Base-by-base conservation (phyloP, 2,113 vertebrate species). In the Atherinomorus stipes region DNA sequence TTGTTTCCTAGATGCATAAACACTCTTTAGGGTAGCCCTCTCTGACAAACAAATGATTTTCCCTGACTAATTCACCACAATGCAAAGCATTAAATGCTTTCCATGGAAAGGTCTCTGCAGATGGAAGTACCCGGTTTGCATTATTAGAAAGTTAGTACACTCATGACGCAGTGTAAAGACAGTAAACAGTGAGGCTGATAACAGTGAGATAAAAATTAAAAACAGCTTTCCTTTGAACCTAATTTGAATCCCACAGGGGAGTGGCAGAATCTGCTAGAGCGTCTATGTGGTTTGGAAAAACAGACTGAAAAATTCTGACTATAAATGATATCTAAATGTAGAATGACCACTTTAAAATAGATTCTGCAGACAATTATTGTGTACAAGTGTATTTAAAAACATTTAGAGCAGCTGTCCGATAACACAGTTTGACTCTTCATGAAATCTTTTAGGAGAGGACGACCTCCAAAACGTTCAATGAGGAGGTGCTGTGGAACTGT, bases 401-500 rank as follows among this genome's bases (percentile, higher is more conserved):
- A 26, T 25, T 15, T n/a, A 23, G 1, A 28, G 25, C 26, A 34
- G 9, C 26, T 44, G 25, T 16, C 42, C 19, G 1, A 28, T 2
- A 34, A 15, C 28, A 54, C 21, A 44, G 15, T 63, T 51, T 31
- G 53, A 64, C 18, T 0, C 11, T 26, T 4, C 10, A 1, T 83
- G 26, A 42, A 2, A 6, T 78, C 4, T 78, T 62, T 56, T 31
- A 92, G 81, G 94, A 95, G 81, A 95, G 96, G 66, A 99, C 98
- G 0, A 91, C 93, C 2, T 91, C 95, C 0, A 99, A 97, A 64
- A 94, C 94, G 49, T 99, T 99, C 86, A 96, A 93, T 0, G 98
- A 99, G 61, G 98, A 99, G 77, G 96, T 99, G 51, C 90, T 99
- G 25, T 99, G 98, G 98, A 99, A 98, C 68, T 89, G 90, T 76